A percentile compares a stretch with the other conserved stretches of the same genome.
Evolutionary conservation across 2,113 vertebrate species (phyloP).

Genomic region (Malaclemys terrapin): DNA sequence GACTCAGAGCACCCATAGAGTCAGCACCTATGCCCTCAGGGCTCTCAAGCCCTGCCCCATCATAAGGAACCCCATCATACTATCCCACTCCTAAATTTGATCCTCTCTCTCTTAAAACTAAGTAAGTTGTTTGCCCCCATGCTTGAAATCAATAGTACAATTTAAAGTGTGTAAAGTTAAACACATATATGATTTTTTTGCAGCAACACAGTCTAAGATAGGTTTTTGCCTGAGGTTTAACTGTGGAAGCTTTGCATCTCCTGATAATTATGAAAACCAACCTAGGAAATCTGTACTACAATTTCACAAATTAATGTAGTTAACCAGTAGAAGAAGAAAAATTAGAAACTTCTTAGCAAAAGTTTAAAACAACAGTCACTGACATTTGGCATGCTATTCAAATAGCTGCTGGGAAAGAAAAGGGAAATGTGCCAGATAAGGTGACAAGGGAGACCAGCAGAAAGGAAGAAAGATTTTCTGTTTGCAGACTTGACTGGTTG

Average conservation of each 20-base stretch:
- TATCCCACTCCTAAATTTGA: neutral
- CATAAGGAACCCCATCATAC: neutral
- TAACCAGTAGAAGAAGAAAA: constrained; percentile 35
- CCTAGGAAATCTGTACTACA: neutral
- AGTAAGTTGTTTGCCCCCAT: neutral
- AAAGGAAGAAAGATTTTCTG: neutral
- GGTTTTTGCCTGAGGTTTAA: neutral
- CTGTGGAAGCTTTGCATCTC: neutral
- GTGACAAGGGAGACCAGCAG: neutral
- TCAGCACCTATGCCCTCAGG: too few species aligned
- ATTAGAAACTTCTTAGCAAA: constrained; percentile 26
- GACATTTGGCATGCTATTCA: neutral
- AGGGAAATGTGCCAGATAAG: constrained; percentile 16
- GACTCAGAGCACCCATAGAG: too few species aligned
- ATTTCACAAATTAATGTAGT: neutral
- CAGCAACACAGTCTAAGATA: neutral
- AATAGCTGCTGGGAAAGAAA: constrained; percentile 20
- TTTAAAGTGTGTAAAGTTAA: neutral
- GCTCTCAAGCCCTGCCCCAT: neutral
- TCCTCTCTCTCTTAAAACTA: neutral
- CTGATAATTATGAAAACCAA: neutral
- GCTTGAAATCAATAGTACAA: neutral
- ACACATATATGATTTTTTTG: neutral
- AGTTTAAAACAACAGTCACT: neutral
- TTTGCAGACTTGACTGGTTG: constrained; percentile 23